Conservation (phyloP, 2,888 invertebrate genomes). For the Melitaea athalia region DNA sequence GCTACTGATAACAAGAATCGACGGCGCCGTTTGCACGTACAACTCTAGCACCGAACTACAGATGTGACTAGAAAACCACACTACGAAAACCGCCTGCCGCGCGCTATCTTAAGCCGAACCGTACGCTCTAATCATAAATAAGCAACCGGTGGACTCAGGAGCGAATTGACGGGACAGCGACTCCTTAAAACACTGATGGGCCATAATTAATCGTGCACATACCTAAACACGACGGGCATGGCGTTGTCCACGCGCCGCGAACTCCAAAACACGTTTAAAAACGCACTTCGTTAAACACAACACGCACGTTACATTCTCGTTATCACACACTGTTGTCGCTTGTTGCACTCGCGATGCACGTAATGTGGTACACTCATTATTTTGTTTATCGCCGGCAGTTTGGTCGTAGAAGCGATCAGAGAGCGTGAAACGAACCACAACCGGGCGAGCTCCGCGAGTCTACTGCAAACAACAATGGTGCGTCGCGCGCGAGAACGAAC, state of each 20-base stretch:
- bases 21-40: slow-evolving; percentile 65
- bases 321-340: slow-evolving; percentile 79
- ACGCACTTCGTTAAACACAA: slow-evolving; percentile 73
- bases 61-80: slow-evolving; percentile 50
- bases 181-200: slow-evolving; percentile 69
- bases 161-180: slow-evolving; percentile 61
- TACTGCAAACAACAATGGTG: slow-evolving; percentile 75
- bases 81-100: slow-evolving; percentile 17
- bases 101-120: slow-evolving; percentile 7
- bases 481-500: slow-evolving; percentile 70
- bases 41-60: slow-evolving; percentile 51
- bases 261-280: slow-evolving; percentile 74
- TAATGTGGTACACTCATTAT: slow-evolving; percentile 77
- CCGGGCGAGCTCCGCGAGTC: slow-evolving; percentile 68
- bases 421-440: slow-evolving; percentile 56
- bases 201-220: slow-evolving; percentile 79
- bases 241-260: slow-evolving; percentile 67
- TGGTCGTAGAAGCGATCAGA: slow-evolving; percentile 56
- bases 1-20: slow-evolving; percentile 63
- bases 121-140: slow-evolving; percentile 16
- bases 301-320: slow-evolving; percentile 77
- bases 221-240: slow-evolving; percentile 79
- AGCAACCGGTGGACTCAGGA: slow-evolving; percentile 21
- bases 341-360: slow-evolving; percentile 78
- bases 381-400: slow-evolving; percentile 77